Percentiles rank a stretch among this genome's conserved stretches.
Conservation (phyloP, 2,888 invertebrate species). For the Plebejus melissa region DNA sequence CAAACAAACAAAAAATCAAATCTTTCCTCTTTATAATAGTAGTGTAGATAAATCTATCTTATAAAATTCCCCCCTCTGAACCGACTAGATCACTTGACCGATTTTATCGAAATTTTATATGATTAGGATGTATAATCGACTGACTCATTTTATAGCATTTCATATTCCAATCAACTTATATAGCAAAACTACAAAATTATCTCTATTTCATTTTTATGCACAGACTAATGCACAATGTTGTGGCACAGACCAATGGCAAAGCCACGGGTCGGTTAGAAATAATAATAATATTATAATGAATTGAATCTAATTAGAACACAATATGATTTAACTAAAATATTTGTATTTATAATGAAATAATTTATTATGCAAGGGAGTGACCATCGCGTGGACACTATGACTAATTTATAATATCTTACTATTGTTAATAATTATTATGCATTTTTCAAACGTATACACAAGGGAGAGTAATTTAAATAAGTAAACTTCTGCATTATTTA, state of each 20-base stretch:
- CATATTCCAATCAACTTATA: too few relatives aligned
- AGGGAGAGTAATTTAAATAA: neutral
- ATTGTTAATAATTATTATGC: neutral
- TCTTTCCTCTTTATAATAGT: too few relatives aligned
- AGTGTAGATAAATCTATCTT: neutral
- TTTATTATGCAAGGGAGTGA: neutral
- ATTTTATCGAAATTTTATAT: too few relatives aligned
- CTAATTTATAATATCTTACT: neutral
- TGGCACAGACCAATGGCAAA: too few relatives aligned
- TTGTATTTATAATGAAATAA: neutral
- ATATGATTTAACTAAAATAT: neutral
- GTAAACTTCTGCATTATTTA: neutral
- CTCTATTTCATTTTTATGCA: too few relatives aligned
- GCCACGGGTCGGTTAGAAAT: too few relatives aligned
- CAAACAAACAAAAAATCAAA: too few relatives aligned
- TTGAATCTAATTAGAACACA: neutral
- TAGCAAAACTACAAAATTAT: too few relatives aligned
- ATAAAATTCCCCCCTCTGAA: neutral
- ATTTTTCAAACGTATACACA: neutral
- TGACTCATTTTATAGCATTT: too few relatives aligned
- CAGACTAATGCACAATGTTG: too few relatives aligned
- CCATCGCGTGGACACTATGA: neutral
- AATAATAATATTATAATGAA: neutral
- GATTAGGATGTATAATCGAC: too few relatives aligned
- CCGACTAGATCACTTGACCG: too few relatives aligned